phyloP scores from a whole-genome alignment of 2,797 vertebrate species.

The Artibeus lituratus region DNA sequence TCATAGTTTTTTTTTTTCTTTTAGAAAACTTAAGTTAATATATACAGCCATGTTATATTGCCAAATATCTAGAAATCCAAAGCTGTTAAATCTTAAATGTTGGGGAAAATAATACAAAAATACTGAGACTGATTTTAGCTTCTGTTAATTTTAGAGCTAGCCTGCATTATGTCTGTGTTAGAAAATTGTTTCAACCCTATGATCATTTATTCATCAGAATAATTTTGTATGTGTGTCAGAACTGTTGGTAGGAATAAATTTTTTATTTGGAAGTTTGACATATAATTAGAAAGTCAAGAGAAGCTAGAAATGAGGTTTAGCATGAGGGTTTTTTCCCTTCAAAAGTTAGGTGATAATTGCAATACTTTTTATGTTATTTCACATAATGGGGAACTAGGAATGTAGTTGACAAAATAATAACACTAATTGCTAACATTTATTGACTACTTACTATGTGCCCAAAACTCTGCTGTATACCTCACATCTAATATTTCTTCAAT shows the following conservation, averaged over 20 bases:
- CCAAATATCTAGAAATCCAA: not conserved
- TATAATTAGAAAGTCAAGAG: constrained; percentile 50
- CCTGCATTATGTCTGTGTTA: not conserved
- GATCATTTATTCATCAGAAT: constrained; percentile 45
- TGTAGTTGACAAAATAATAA: constrained; percentile 31
- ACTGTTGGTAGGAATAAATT: constrained; percentile 34
- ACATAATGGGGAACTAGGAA: not conserved
- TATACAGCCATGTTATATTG: not conserved
- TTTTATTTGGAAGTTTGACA: constrained; percentile 49
- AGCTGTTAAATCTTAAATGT: constrained; percentile 4
- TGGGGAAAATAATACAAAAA: not conserved
- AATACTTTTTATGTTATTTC: constrained; percentile 37
- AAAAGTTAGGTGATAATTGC: not conserved
- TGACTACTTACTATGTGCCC: not conserved
- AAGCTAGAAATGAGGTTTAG: constrained; percentile 52
- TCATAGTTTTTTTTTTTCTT: not conserved
- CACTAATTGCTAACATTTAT: not conserved
- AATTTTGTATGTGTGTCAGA: constrained; percentile 25
- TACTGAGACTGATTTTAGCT: constrained; percentile 18
- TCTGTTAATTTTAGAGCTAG: constrained; percentile 34
- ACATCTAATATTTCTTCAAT: not conserved
- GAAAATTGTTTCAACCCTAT: constrained; percentile 1
- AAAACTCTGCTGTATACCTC: not conserved
- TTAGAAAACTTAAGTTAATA: not conserved
- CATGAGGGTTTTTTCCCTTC: not conserved